Evolutionary conservation across 2,797 vertebrate species (phyloP).

Genomic region (Allobates femoralis): DNA sequence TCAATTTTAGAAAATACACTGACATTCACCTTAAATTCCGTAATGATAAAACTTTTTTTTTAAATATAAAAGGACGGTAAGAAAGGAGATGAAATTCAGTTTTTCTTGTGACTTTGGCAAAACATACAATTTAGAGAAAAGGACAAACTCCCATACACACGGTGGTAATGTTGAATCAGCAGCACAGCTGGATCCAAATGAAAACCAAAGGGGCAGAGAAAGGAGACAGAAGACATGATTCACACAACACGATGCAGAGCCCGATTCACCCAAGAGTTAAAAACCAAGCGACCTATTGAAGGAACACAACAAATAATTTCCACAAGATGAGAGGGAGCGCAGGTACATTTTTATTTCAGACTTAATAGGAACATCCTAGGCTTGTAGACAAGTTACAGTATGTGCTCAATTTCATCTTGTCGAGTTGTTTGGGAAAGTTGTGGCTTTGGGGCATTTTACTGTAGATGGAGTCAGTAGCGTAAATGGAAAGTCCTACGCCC

Average conservation of each 20-base stretch:
- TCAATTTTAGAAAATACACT: background rate
- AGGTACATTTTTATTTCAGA: too few species aligned
- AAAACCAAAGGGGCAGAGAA: background rate
- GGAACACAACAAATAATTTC: background rate
- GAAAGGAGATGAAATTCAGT: background rate
- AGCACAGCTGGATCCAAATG: constrained; percentile 7
- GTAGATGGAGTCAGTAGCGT: too few species aligned
- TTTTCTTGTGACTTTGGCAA: background rate
- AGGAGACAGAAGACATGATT: background rate
- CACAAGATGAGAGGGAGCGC: background rate
- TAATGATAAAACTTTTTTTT: background rate
- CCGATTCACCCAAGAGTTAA: background rate
- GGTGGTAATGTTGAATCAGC: background rate
- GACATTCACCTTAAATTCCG: background rate
- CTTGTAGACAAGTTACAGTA: too few species aligned
- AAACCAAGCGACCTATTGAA: background rate
- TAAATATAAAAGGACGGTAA: background rate
- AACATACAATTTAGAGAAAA: constrained; percentile 13
- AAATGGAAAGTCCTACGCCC: too few species aligned
- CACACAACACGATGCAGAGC: background rate
- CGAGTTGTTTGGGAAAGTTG: too few species aligned
- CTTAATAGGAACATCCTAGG: too few species aligned
- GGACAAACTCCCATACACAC: background rate
- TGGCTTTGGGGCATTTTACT: too few species aligned
- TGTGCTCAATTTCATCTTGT: too few species aligned